phyloP scores from a whole-genome alignment of 2,888 invertebrate species.

The Epistrophe eligans region DNA sequence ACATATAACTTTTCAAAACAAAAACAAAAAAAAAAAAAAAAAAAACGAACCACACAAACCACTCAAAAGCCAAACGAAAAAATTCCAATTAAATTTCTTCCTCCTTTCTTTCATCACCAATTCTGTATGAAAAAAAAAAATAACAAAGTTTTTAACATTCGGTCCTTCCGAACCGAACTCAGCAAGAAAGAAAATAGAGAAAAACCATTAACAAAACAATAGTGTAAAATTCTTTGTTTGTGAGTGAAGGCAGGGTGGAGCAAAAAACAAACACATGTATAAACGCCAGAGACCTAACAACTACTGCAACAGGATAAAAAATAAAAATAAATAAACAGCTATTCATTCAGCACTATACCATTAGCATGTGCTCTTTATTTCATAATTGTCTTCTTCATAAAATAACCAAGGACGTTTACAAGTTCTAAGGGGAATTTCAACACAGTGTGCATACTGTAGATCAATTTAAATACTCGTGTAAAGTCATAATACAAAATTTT shows the following conservation, averaged over 20 bases:
- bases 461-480: no score
- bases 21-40: not conserved
- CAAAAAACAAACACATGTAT: conserved; percentile 21
- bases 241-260: not conserved
- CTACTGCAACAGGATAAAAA: conserved; percentile 40
- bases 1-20: conserved; percentile 18
- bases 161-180: not conserved
- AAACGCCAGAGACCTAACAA: conserved; percentile 21
- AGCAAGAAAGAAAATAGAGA: conserved; percentile 8
- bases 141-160: not conserved
- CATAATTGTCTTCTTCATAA: conserved; percentile 55
- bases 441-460: not conserved
- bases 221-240: conserved; percentile 27
- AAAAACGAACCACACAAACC: conserved; percentile 42
- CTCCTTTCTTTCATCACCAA: conserved; percentile 14
- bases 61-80: conserved; percentile 54
- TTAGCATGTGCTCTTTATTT: conserved; percentile 61
- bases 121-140: not conserved
- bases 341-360: conserved; percentile 48
- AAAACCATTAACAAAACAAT: conserved; percentile 48
- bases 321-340: not conserved
- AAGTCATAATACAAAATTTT: no score
- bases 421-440: not conserved
- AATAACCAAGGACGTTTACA: conserved; percentile 58
- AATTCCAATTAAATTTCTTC: conserved; percentile 70